phyloP scores from a whole-genome alignment of 2,113 vertebrate species.

The Bubo scandiacus region DNA sequence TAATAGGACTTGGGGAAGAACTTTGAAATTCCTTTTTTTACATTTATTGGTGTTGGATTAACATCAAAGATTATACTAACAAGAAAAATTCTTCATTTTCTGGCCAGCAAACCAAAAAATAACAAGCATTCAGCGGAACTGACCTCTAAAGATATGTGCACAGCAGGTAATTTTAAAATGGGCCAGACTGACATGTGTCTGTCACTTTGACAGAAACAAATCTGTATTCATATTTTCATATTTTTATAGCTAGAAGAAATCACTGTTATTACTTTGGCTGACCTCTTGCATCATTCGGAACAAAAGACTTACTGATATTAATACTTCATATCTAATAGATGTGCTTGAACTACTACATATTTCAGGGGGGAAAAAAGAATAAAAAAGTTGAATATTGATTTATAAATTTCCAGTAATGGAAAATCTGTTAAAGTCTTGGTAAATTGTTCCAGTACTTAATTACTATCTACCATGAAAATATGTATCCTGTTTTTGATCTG shows the following conservation, averaged over 20 bases:
- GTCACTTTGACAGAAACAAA: not conserved
- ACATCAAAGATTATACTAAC: not conserved
- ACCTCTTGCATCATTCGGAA: not conserved
- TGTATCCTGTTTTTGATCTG: not conserved
- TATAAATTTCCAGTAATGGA: not conserved
- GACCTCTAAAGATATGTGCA: not conserved
- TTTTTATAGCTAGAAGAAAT: not conserved
- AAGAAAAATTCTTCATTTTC: not conserved
- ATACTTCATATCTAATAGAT: not conserved
- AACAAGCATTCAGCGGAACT: not conserved
- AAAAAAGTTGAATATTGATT: not conserved
- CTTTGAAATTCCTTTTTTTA: not conserved
- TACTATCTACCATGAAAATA: not conserved
- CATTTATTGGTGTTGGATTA: not conserved
- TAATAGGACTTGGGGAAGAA: not conserved
- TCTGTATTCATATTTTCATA: not conserved
- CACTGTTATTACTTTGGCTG: not conserved
- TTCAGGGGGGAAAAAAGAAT: rapidly evolving
- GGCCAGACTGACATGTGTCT: not conserved
- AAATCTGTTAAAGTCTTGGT: not conserved
- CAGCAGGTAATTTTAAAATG: not conserved
- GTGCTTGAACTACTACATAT: not conserved
- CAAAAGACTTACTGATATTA: not conserved
- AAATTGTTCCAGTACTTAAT: not conserved
- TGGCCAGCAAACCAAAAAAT: not conserved